Evolutionary conservation across 2,797 vertebrate genomes (phyloP).

Genomic region (Euphonia xanthogaster): DNA sequence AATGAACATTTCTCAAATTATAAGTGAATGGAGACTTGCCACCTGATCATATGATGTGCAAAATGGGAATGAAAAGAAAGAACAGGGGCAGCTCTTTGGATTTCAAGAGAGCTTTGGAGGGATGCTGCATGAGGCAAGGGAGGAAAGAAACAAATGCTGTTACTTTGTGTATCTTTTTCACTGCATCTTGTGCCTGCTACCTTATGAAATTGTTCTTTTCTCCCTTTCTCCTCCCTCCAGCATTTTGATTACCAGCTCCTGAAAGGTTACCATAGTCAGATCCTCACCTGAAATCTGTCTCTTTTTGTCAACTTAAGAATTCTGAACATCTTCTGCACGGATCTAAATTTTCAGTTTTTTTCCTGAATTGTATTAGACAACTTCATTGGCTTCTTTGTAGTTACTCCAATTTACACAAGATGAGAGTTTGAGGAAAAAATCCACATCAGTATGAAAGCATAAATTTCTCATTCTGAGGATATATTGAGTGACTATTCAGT

Average conservation of each 20-base stretch:
- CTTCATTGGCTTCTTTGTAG: neutral
- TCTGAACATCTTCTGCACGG: neutral
- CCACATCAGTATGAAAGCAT: neutral
- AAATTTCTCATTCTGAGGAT: neutral
- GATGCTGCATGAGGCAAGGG: neutral
- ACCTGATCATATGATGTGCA: accelerated
- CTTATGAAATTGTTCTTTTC: neutral
- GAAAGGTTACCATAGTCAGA: neutral
- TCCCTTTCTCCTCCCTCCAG: neutral
- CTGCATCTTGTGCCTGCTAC: neutral
- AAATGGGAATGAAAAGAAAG: neutral
- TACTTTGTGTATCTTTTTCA: neutral
- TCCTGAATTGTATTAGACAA: neutral
- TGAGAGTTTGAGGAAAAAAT: neutral
- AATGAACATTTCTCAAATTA: neutral
- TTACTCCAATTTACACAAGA: neutral
- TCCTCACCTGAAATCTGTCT: neutral
- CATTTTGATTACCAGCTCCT: neutral
- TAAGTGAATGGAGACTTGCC: neutral
- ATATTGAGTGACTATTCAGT: neutral
- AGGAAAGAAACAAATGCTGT: neutral
- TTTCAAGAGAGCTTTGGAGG: neutral
- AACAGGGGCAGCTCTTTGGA: neutral
- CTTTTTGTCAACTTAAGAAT: neutral
- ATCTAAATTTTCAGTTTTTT: neutral